A percentile compares a stretch with the other conserved stretches of the same genome.
Evolutionary conservation across 2,113 vertebrate genomes (phyloP).

Genomic region (Hippocampus comes): DNA sequence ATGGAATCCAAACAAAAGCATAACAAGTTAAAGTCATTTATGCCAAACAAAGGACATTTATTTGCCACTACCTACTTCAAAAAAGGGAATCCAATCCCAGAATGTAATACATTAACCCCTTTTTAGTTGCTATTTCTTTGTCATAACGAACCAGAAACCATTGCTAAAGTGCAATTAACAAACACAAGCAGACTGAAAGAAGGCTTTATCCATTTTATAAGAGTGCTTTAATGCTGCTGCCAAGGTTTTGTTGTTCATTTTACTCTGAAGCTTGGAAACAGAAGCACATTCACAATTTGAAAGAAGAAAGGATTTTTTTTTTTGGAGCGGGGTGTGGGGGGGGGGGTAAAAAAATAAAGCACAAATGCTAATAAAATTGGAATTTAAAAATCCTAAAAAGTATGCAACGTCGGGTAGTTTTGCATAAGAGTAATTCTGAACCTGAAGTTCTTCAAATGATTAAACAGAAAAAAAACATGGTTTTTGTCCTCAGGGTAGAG

Average conservation of each 20-base stretch:
- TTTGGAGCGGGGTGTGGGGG: not conserved
- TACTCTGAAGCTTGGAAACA: conserved; percentile 15
- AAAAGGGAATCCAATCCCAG: not conserved
- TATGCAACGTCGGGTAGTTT: too few relatives aligned
- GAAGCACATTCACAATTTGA: not conserved
- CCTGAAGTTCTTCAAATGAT: too few relatives aligned
- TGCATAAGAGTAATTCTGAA: too few relatives aligned
- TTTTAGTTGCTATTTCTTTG: conserved; percentile 41
- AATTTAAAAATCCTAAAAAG: too few relatives aligned
- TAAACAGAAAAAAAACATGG: too few relatives aligned
- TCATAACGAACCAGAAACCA: conserved; percentile 40
- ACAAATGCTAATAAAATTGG: too few relatives aligned
- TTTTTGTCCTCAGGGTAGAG: too few relatives aligned
- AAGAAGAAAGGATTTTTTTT: conserved; percentile 16
- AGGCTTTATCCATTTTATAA: conserved; percentile 5
- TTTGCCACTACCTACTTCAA: conserved; percentile 20
- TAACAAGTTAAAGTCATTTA: conserved; percentile 33
- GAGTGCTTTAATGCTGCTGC: not conserved
- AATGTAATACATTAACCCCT: conserved; percentile 26
- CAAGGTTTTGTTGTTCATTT: not conserved
- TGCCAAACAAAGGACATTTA: conserved; percentile 47
- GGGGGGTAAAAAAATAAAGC: too few relatives aligned
- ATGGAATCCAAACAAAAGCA: too few relatives aligned
- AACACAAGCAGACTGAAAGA: conserved; percentile 7
- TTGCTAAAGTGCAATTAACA: conserved; percentile 18